Evolutionary conservation across 1,140 invertebrate genomes (phyloP).

Genomic region (Bombyx mandarina): DNA sequence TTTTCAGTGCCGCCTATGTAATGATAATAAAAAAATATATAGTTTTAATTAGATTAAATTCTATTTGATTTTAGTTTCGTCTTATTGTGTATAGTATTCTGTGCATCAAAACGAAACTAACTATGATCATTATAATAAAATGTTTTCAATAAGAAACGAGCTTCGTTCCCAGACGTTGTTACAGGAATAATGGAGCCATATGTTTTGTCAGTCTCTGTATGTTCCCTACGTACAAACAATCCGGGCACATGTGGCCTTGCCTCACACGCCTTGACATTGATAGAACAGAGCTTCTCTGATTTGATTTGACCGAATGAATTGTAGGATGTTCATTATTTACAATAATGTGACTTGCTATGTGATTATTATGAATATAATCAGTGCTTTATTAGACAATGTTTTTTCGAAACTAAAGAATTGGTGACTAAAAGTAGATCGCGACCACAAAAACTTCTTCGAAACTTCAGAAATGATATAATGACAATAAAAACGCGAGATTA

Average conservation of each 20-base stretch:
- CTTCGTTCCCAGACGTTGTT: constrained; percentile 28
- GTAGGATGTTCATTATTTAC: no score
- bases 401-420: no score
- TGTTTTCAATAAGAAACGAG: constrained; percentile 12
- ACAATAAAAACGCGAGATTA: no score
- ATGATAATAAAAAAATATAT: not conserved
- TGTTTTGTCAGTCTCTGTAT: constrained; percentile 13
- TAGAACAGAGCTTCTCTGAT: no score
- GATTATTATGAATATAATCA: no score
- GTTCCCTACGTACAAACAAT: constrained; percentile 29
- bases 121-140: not conserved
- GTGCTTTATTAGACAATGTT: no score
- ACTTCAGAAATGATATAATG: no score
- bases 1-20: no score
- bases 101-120: not conserved
- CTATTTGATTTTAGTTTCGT: not conserved
- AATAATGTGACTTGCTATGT: no score
- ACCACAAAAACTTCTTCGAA: no score
- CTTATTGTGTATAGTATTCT: not conserved
- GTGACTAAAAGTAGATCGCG: no score
- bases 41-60: not conserved
- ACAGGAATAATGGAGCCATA: constrained; percentile 22
- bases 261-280: no score
- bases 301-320: not conserved
- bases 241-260: constrained; percentile 24